phyloP scores from a whole-genome alignment of 2,113 vertebrate species.

The Urocolius indicus region DNA sequence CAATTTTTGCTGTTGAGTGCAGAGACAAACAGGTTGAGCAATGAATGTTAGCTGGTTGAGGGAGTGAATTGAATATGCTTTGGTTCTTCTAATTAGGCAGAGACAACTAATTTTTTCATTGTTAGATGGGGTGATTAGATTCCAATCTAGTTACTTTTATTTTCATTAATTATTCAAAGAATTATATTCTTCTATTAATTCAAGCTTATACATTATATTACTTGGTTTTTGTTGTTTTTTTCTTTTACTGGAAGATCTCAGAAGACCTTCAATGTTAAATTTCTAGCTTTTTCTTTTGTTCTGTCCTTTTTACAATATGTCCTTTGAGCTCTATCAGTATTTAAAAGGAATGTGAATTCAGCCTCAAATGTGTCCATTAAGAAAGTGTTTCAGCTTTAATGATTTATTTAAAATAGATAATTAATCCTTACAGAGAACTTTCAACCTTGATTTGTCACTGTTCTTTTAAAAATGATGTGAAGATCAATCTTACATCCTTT shows the following conservation, averaged over 20 bases:
- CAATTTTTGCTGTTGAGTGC: background rate
- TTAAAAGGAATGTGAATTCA: background rate
- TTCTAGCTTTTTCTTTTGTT: background rate
- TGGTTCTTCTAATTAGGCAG: background rate
- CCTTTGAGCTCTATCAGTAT: background rate
- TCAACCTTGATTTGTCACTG: background rate
- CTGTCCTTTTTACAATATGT: background rate
- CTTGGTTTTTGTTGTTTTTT: background rate
- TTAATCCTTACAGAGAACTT: background rate
- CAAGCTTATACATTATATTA: background rate
- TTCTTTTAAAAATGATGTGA: background rate
- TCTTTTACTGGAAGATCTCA: background rate
- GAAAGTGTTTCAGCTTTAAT: background rate
- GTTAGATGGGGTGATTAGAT: background rate
- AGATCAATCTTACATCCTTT: background rate
- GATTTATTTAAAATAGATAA: slow-evolving; percentile 17
- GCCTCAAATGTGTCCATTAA: background rate
- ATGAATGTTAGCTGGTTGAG: background rate
- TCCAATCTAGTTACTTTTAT: background rate
- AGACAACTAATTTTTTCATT: background rate
- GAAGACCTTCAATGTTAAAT: background rate
- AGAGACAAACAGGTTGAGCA: background rate
- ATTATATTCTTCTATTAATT: background rate
- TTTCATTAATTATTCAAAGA: background rate
- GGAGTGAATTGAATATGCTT: background rate